These are phyloP conservation scores for Whitmania pigra DNA, from an alignment of 1,140 invertebrate species.

Conservation along the genomic window DNA sequence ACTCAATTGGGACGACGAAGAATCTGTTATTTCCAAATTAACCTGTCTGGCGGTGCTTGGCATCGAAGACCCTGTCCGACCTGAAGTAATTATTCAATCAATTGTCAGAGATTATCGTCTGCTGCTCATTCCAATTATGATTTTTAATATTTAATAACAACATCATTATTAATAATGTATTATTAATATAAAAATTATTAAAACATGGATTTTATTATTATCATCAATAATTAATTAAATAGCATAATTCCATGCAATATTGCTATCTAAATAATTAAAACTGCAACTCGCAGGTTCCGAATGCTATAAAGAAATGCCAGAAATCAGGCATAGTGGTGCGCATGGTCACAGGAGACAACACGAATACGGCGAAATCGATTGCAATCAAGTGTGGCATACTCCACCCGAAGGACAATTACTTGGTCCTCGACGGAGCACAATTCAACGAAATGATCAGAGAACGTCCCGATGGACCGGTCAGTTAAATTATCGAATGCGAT, in stretches of 20 bases:
- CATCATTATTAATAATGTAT: too few relatives aligned
- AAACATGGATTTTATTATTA: too few relatives aligned
- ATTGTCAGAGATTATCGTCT: too few relatives aligned
- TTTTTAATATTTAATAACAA: too few relatives aligned
- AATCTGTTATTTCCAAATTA: constrained; percentile 71
- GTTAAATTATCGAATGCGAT: constrained; percentile 46
- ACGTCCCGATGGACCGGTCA: constrained; percentile 50
- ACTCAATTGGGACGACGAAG: constrained; percentile 96
- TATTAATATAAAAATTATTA: too few relatives aligned
- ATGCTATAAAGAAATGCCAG: constrained; percentile 93
- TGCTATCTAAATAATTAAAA: neutral
- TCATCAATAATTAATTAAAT: too few relatives aligned
- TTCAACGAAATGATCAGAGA: constrained; percentile 45
- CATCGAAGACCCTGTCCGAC: constrained; percentile 94
- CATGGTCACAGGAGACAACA: constrained; percentile 62
- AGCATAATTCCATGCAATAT: too few relatives aligned
- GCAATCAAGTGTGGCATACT: constrained; percentile 59
- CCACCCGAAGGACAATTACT: constrained; percentile 48
- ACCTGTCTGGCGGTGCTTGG: constrained; percentile 92
- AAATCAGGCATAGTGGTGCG: constrained; percentile 83
- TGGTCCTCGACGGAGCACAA: constrained; percentile 53
- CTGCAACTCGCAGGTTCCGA: constrained; percentile 51
- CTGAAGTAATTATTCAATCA: constrained; percentile 70
- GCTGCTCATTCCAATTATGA: too few relatives aligned
- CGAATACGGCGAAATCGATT: constrained; percentile 64